phyloP scores from a whole-genome alignment of 2,888 invertebrate genomes.

The Anticlea derivata region DNA sequence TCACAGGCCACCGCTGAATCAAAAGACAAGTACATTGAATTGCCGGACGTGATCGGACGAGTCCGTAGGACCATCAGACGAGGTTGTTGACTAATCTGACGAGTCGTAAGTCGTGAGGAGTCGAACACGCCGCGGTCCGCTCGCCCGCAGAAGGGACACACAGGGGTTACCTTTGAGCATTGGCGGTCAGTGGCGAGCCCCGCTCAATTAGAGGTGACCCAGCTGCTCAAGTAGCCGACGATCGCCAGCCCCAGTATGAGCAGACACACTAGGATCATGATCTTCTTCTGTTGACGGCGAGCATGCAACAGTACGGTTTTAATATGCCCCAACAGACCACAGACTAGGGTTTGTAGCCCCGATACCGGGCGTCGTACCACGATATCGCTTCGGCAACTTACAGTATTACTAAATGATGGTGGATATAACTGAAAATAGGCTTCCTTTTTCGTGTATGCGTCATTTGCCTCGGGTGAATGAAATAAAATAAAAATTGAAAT shows the following conservation, averaged over 20 bases:
- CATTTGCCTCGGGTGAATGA: constrained; percentile 64
- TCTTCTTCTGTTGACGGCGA: constrained; percentile 90
- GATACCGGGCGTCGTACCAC: constrained; percentile 40
- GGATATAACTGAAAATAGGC: constrained; percentile 30
- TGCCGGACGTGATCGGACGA: not conserved
- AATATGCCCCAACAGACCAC: constrained; percentile 48
- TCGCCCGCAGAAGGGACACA: constrained; percentile 50
- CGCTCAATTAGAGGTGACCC: constrained; percentile 77
- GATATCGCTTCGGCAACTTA: constrained; percentile 45
- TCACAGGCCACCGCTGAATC: constrained; percentile 5
- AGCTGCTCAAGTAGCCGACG: constrained; percentile 87
- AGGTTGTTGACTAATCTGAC: not conserved
- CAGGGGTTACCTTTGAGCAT: constrained; percentile 72
- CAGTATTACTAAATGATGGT: constrained; percentile 25
- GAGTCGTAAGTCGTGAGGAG: constrained; percentile 10
- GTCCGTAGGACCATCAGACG: constrained; percentile 5
- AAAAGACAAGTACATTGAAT: not conserved
- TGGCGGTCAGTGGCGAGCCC: constrained; percentile 51
- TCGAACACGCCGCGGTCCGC: constrained; percentile 39
- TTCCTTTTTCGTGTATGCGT: constrained; percentile 63
- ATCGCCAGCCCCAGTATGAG: constrained; percentile 92
- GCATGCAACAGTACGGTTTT: constrained; percentile 80
- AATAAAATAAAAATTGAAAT: constrained; percentile 65
- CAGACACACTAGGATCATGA: constrained; percentile 96
- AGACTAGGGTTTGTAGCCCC: constrained; percentile 2